Conservation (phyloP, 1,140 invertebrate genomes). For the Ephestia elutella region DNA sequence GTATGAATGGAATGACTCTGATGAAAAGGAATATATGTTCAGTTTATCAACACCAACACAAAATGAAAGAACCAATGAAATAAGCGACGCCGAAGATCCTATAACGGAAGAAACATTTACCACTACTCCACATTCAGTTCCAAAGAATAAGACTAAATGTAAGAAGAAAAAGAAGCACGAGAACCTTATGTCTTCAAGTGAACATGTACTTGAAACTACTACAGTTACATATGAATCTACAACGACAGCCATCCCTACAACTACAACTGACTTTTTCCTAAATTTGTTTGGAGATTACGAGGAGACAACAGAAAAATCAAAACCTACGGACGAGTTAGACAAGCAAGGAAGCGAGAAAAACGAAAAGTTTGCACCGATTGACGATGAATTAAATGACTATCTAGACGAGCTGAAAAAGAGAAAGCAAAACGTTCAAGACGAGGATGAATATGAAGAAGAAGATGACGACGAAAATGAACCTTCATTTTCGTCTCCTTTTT, state of each 20-base stretch:
- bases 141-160: conserved; percentile 58
- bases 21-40: conserved; percentile 53
- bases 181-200: conserved; percentile 16
- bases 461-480: conserved; percentile 29
- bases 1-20: conserved; percentile 33
- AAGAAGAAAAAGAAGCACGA: conserved; percentile 56
- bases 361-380: conserved; percentile 37
- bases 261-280: conserved; percentile 36
- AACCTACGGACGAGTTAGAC: conserved; percentile 26
- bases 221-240: conserved; percentile 15
- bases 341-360: conserved; percentile 41
- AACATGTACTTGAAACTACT: conserved; percentile 10
- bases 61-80: conserved; percentile 31
- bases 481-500: no score
- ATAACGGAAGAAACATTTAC: conserved; percentile 32
- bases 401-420: conserved; percentile 31
- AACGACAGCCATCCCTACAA: conserved; percentile 22
- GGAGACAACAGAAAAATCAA: conserved; percentile 23
- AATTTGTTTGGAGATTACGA: conserved; percentile 46
- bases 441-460: conserved; percentile 36
- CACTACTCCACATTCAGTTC: conserved; percentile 24
- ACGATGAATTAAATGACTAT: conserved; percentile 52
- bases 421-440: conserved; percentile 26
- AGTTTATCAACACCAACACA: conserved; percentile 29
- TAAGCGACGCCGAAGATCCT: conserved; percentile 25